Percentiles rank a stretch among this genome's conserved stretches.
phyloP scores from a whole-genome alignment of 2,797 vertebrate genomes.

The Acrossocheilus wenchowensis region DNA sequence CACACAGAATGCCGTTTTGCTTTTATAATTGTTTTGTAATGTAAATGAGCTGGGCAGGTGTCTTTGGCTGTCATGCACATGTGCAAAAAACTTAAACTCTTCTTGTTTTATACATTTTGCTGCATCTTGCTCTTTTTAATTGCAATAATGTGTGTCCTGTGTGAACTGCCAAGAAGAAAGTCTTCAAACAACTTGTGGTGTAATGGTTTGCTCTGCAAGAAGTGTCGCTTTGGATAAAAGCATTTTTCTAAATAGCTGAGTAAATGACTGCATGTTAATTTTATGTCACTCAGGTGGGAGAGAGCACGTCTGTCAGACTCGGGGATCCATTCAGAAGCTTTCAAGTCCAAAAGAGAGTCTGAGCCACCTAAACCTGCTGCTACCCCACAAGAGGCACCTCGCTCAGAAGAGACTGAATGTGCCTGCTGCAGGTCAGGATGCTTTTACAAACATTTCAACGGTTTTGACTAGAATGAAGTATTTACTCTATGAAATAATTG shows the following conservation, averaged over 20 bases:
- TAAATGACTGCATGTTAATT: slow-evolving; percentile 8
- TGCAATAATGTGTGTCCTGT: background rate
- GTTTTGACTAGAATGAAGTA: background rate
- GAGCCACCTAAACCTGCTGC: slow-evolving; percentile 74
- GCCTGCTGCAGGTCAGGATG: slow-evolving; percentile 77
- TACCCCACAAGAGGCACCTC: slow-evolving; percentile 72
- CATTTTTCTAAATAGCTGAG: background rate
- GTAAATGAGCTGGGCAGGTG: too few species aligned
- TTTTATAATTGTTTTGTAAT: background rate
- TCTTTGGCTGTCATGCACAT: too few species aligned
- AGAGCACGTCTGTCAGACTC: slow-evolving; percentile 68
- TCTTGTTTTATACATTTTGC: background rate
- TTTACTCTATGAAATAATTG: background rate
- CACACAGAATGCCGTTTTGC: background rate
- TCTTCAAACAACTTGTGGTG: background rate
- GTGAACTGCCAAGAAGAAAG: background rate
- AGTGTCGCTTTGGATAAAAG: background rate
- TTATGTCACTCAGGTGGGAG: slow-evolving; percentile 76
- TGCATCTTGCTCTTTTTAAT: background rate
- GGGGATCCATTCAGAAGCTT: slow-evolving; percentile 79
- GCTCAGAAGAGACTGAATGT: slow-evolving; percentile 74
- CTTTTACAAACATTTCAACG: background rate
- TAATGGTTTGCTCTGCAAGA: background rate
- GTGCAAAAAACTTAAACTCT: too few species aligned
- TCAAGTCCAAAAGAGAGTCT: slow-evolving; percentile 75